Base-by-base conservation (phyloP, 2,888 invertebrate species). In the Platerodrilus igneus region DNA sequence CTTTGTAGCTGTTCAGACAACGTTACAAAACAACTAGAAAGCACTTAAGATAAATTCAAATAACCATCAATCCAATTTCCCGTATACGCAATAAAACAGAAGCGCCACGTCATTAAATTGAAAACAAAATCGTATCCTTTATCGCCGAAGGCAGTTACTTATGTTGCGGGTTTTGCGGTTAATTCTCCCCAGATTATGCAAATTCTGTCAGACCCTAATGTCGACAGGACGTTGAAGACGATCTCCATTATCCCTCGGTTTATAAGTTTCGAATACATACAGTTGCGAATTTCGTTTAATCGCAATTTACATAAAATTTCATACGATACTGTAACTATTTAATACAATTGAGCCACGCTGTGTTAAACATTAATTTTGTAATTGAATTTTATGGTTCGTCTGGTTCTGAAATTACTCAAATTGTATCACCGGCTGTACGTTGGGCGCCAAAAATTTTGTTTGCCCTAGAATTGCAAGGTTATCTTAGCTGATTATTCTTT, bases 221-320 rank as follows among this genome's bases (percentile, higher is more conserved):
- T 44, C 43, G 43, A 44, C 43, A 44, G 43, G 43, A 44, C 43
- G 38, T 39, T 44, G 42, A 44, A 44, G 43, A 35, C 38, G 38
- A 44, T 44, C 39, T 44, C 39, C 35, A 44, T 42, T 44, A 44
- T 44, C 39, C 35, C 39, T 38, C 39, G 43, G 43, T 44, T 44
- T 44, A 44, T 44, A 44, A 39, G 42, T 42, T 42, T 42, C 38
- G 42, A 39, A 44, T 44, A 44, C n/a, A n/a, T 44, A 44, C 43
- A 44, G 43, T 44, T 44, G 43, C 43, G 42, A 44, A 44, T 39
- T 44, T 31, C 49, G 48, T 51, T 56, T 59, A 61, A 60, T 58
- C 60, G 56, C 45, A 52, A 60, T 62, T 62, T 62, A 59, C 62
- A 62, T 62, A 62, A 59, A n/a, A 59, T 57, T 58, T 58, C 56